These are phyloP conservation scores for Chinchilla lanigera DNA, from an alignment of 2,113 vertebrate species.

Conservation along the genomic window DNA sequence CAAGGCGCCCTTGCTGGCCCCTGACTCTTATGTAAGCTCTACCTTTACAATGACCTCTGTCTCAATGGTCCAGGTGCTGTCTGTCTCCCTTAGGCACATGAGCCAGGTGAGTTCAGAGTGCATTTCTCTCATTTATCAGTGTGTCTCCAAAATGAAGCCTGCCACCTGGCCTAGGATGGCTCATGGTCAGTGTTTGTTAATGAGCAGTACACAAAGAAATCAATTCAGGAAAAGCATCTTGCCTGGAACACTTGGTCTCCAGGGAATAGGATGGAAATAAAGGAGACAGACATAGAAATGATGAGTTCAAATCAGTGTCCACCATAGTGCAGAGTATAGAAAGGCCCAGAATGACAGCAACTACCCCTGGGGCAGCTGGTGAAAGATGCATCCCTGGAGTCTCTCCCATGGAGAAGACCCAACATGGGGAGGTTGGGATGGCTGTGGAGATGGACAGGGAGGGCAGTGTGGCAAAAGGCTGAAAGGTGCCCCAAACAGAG, in stretches of 20 bases:
- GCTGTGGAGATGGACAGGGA: background rate
- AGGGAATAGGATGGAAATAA: background rate
- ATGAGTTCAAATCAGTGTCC: too few relatives aligned
- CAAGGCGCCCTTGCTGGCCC: rapidly evolving
- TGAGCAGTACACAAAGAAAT: background rate
- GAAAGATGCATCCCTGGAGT: rapidly evolving
- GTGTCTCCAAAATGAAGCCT: background rate
- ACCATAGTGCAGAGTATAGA: too few relatives aligned
- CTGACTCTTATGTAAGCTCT: too few relatives aligned
- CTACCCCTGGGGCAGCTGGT: too few relatives aligned
- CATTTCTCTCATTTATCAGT: too few relatives aligned
- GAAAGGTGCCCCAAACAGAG: too few relatives aligned
- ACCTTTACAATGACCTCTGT: rapidly evolving
- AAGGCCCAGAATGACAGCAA: background rate
- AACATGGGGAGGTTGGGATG: too few relatives aligned
- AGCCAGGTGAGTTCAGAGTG: background rate
- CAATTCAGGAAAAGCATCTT: background rate
- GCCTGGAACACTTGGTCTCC: background rate
- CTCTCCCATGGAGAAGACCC: rapidly evolving
- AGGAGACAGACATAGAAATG: background rate
- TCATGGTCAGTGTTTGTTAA: background rate
- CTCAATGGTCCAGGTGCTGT: rapidly evolving
- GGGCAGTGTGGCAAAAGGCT: background rate
- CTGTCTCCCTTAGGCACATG: rapidly evolving
- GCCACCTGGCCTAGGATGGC: background rate